Evolutionary conservation across 2,888 invertebrate species (phyloP), one percentile per base, ranked within the genome.

Genomic region (Aphodius granarius): DNA sequence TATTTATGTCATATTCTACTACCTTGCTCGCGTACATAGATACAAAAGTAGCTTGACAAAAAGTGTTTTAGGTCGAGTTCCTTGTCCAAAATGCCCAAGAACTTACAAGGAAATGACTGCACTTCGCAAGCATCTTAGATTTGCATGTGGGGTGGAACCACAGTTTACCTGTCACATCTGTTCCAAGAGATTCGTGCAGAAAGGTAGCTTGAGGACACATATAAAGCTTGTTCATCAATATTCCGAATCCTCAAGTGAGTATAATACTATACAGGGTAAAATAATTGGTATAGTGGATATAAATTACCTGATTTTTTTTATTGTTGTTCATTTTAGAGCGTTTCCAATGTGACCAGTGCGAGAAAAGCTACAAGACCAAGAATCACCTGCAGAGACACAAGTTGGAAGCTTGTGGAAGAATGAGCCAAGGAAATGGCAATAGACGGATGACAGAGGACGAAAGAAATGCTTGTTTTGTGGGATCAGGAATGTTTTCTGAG

Each of bases 371-470:
- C 86, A 89, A 89, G 85, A 89, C 89, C 80, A 88, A 89, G 84
- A 88, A 88, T 85, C 89, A 89, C 85, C 88, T 92, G 66, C 89
- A 90, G 84, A 88, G 91, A 18, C 92, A 92, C 86, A 89, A 90
- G 80, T 90, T 91, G 86, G 91, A 90, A 83, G 93, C 92, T 89
- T 94, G 91, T 88, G 92, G 91, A 81, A 91, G 91, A 88, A 92
- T 89, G 84, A 93, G 90, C 2, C 63, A 74, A 62, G 71, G 68
- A 21, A 66, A 23, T 17, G 74, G 77, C n/a, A 43, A 43, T 43
- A 6, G 43, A 3, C 43, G 43, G 6, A 43, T 43, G 43, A 43
- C 43, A 1, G 9, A 1, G 13, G 43, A 43, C 6, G 43, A 9
- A 43, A 43, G 9, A 43, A 13, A 43, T 43, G 43, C 43, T 43